A percentile compares a stretch with the other conserved stretches of the same genome.
Evolutionary conservation across 30 jellyfish, hydroid and myxozoan species (phyloP).

Genomic region (Sanderia malayensis): DNA sequence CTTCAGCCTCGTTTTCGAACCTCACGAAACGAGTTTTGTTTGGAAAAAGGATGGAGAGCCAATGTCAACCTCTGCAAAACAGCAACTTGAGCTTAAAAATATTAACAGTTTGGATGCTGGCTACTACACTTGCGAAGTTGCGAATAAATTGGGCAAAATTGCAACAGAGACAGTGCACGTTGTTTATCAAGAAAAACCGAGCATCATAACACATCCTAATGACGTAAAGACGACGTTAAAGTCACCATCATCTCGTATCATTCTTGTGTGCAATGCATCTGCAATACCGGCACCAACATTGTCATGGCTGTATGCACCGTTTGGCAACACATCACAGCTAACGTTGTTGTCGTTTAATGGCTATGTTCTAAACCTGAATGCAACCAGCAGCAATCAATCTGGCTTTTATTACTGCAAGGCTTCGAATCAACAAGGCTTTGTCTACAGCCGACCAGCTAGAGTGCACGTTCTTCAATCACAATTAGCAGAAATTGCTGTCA

Average conservation of each 20-base stretch:
- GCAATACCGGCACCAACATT: slow-evolving; percentile 43
- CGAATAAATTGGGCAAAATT: slow-evolving; percentile 56
- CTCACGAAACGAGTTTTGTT: slow-evolving; percentile 22
- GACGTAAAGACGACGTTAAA: slow-evolving; percentile 12
- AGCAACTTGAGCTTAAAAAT: not conserved
- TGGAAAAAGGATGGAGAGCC: slow-evolving; percentile 47
- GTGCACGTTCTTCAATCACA: slow-evolving; percentile 40
- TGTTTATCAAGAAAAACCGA: slow-evolving; percentile 23
- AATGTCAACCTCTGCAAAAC: not conserved
- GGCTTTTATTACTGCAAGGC: slow-evolving; percentile 62
- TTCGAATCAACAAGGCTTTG: slow-evolving; percentile 42
- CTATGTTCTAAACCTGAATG: slow-evolving; percentile 17
- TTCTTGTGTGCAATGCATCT: slow-evolving; percentile 49
- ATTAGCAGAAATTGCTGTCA: slow-evolving; percentile 24
- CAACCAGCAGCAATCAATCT: slow-evolving; percentile 37
- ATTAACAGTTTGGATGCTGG: slow-evolving; percentile 12
- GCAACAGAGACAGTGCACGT: slow-evolving; percentile 26
- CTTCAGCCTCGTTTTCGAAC: not conserved
- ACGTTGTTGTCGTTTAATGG: slow-evolving; percentile 7
- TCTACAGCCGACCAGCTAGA: slow-evolving; percentile 32
- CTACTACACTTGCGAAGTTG: slow-evolving; percentile 38
- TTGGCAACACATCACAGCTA: slow-evolving; percentile 6
- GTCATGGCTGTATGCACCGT: slow-evolving; percentile 34
- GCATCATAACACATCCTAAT: slow-evolving; percentile 41
- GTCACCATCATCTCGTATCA: slow-evolving; percentile 16